phyloP scores from a whole-genome alignment of 2,888 invertebrate species.

The Pterostichus madidus region DNA sequence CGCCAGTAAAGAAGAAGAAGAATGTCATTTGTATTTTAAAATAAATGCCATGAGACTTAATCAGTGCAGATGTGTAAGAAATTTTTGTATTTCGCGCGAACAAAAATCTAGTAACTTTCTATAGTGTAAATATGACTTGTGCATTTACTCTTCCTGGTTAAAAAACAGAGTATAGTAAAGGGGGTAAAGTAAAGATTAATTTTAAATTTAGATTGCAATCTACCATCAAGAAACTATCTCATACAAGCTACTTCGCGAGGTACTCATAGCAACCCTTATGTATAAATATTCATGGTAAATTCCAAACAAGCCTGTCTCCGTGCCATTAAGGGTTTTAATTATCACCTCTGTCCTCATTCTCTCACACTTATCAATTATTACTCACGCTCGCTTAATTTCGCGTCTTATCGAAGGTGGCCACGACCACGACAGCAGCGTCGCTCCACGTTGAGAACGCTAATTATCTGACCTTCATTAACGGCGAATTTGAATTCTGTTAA shows the following conservation, averaged over 20 bases:
- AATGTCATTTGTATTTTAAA: too few species aligned
- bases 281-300: constrained; percentile 49
- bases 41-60: too few species aligned
- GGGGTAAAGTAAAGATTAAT: too few species aligned
- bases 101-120: too few species aligned
- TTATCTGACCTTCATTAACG: constrained; percentile 60
- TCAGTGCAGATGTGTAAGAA: too few species aligned
- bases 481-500: constrained; percentile 58
- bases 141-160: too few species aligned
- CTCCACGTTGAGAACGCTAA: constrained; percentile 14
- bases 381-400: constrained; percentile 35
- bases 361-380: constrained; percentile 43
- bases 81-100: too few species aligned
- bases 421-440: not conserved
- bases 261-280: not conserved
- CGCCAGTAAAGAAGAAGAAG: too few species aligned
- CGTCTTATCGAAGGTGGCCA: constrained; percentile 26
- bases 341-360: constrained; percentile 27
- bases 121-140: too few species aligned
- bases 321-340: constrained; percentile 38
- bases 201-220: not conserved
- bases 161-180: too few species aligned
- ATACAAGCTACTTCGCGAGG: too few species aligned
- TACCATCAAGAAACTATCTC: constrained; percentile 5
- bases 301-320: constrained; percentile 15